A percentile compares a stretch with the other conserved stretches of the same genome.
phyloP scores from a whole-genome alignment of 1,140 invertebrate genomes.

The Neomicropteryx cornuta region DNA sequence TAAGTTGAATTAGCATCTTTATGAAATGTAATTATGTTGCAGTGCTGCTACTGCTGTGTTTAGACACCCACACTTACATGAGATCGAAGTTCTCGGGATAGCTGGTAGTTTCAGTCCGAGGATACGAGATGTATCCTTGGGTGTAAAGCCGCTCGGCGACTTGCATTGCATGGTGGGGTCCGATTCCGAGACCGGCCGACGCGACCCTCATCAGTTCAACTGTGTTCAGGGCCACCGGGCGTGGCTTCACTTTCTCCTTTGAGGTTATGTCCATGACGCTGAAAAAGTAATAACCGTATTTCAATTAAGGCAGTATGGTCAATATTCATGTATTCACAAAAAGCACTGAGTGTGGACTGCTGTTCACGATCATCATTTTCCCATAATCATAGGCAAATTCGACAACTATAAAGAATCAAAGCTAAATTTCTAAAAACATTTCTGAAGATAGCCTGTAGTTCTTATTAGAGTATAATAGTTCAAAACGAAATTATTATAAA shows the following conservation, averaged over 20 bases:
- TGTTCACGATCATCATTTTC: slow-evolving; percentile 2
- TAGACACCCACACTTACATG: slow-evolving; percentile 63
- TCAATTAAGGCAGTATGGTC: slow-evolving; percentile 2
- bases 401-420: no score
- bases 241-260: slow-evolving; percentile 73
- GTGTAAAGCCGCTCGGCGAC: slow-evolving; percentile 81
- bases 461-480: no score
- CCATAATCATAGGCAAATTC: no score
- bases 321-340: not conserved
- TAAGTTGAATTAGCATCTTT: no score
- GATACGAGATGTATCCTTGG: slow-evolving; percentile 92
- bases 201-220: slow-evolving; percentile 93
- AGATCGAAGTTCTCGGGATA: slow-evolving; percentile 96
- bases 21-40: no score
- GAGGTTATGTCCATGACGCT: slow-evolving; percentile 62
- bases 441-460: no score
- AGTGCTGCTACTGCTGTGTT: no score
- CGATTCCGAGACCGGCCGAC: slow-evolving; percentile 89
- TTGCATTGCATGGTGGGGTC: slow-evolving; percentile 94
- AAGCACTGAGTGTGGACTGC: not conserved
- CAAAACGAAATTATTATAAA: no score
- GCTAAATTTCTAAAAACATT: not conserved
- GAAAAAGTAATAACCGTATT: slow-evolving; percentile 16
- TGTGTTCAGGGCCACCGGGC: slow-evolving; percentile 90
- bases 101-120: slow-evolving; percentile 91